Evolutionary conservation across 2,113 vertebrate species (phyloP).

Genomic region (Lethenteron reissneri): DNA sequence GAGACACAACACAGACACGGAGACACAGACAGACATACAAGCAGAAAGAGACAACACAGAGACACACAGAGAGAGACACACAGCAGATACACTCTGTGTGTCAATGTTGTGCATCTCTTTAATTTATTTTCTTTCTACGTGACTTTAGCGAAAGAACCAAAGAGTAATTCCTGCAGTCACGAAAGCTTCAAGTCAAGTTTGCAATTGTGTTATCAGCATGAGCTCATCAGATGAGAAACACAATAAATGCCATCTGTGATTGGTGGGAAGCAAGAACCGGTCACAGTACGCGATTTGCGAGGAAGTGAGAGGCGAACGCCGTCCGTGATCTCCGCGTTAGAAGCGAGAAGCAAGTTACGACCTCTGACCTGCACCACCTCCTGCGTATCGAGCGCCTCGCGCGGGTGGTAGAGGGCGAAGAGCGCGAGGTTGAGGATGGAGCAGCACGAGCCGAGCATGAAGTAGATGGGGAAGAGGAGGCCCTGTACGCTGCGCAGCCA

Average conservation of each 20-base stretch:
- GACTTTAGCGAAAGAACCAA: too few species aligned
- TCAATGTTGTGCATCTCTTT: too few species aligned
- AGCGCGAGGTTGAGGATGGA: slow-evolving; percentile 32
- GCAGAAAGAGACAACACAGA: too few species aligned
- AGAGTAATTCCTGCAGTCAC: slow-evolving; percentile 11
- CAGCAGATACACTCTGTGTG: too few species aligned
- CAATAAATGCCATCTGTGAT: background rate
- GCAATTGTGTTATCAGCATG: background rate
- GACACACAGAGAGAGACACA: too few species aligned
- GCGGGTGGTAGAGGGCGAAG: slow-evolving; percentile 29
- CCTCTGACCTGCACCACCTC: slow-evolving; percentile 35
- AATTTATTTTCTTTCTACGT: too few species aligned
- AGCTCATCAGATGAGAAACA: background rate
- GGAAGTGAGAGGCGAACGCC: too few species aligned
- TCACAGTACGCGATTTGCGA: background rate
- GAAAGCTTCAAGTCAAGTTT: slow-evolving; percentile 6
- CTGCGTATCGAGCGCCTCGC: slow-evolving; percentile 31
- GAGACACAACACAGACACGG: too few species aligned
- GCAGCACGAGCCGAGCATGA: slow-evolving; percentile 32
- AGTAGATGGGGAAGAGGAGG: slow-evolving; percentile 50
- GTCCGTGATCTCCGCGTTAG: background rate
- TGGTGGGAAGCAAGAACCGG: background rate
- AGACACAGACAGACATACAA: too few species aligned
- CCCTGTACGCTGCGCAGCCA: slow-evolving; percentile 56
- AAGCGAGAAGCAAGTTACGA: too few species aligned